A percentile compares a stretch with the other conserved stretches of the same genome.
Conservation (phyloP, 35 echinoderm and acorn worm species). For the Holothuria glaberrima region DNA sequence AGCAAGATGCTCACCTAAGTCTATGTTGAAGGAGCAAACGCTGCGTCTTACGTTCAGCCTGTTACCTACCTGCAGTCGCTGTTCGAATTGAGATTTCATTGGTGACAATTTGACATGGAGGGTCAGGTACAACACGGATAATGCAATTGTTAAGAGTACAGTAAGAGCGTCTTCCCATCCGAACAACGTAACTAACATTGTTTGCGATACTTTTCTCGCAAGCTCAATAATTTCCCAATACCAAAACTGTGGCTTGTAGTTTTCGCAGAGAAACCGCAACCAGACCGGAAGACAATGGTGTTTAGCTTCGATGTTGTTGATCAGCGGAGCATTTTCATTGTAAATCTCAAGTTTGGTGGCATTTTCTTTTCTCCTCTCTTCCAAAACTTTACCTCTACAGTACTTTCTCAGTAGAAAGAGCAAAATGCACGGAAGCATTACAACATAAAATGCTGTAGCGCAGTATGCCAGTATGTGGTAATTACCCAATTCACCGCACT, state of each 20-base stretch:
- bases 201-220: slow-evolving; percentile 44
- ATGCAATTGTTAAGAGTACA: not conserved
- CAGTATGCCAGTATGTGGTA: not conserved
- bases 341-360: too few species aligned
- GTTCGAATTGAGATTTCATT: slow-evolving; percentile 32
- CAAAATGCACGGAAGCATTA: slow-evolving; percentile 15
- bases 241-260: slow-evolving; percentile 63
- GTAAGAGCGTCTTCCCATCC: slow-evolving; percentile 27
- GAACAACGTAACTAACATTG: slow-evolving; percentile 14
- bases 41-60: not conserved
- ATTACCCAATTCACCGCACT: not conserved
- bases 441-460: slow-evolving; percentile 29
- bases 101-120: slow-evolving; percentile 41
- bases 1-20: too few species aligned
- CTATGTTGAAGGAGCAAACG: too few species aligned
- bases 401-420: not conserved
- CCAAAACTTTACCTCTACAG: not conserved
- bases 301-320: not conserved
- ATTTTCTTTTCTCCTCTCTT: not conserved
- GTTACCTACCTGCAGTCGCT: slow-evolving; percentile 37
- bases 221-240: slow-evolving; percentile 67
- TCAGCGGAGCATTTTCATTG: not conserved
- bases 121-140: slow-evolving; percentile 40
- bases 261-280: slow-evolving; percentile 54
- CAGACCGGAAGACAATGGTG: not conserved